Evolutionary conservation across 2,888 invertebrate species (phyloP).

Genomic region (Lasiommata megera): DNA sequence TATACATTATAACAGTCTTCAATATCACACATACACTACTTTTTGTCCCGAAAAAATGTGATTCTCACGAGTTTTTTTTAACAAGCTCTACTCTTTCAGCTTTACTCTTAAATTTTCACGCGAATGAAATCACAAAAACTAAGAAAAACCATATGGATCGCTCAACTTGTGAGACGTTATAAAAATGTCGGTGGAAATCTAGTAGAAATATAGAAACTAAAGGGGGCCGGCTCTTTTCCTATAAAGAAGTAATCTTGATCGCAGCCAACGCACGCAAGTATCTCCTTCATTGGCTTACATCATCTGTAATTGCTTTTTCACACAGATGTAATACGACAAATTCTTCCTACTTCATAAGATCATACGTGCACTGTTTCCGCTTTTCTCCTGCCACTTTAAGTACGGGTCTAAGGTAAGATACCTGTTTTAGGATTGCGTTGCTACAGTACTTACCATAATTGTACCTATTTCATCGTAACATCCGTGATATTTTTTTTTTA

Average conservation of each 20-base stretch:
- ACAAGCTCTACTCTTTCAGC: too few relatives aligned
- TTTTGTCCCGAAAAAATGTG: too few relatives aligned
- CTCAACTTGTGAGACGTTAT: too few relatives aligned
- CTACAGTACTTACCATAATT: neutral
- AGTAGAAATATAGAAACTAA: neutral
- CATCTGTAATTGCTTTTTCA: constrained; percentile 70
- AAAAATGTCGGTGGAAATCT: neutral
- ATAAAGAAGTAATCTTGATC: constrained; percentile 42
- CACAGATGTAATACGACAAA: constrained; percentile 55
- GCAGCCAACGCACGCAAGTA: constrained; percentile 58
- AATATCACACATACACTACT: too few relatives aligned
- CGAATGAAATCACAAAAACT: too few relatives aligned
- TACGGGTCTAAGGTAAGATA: neutral
- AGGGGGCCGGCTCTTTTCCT: neutral
- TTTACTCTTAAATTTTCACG: too few relatives aligned
- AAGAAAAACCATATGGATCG: too few relatives aligned
- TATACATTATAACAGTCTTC: too few relatives aligned
- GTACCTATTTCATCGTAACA: neutral
- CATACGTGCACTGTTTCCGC: constrained; percentile 54
- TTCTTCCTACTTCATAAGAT: constrained; percentile 59
- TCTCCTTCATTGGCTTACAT: constrained; percentile 65
- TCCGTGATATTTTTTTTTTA: neutral
- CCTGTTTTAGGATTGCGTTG: neutral
- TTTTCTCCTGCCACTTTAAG: constrained; percentile 21
- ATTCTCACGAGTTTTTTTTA: too few relatives aligned